phyloP scores from a whole-genome alignment of 2,113 vertebrate species.

The Eclectus roratus region DNA sequence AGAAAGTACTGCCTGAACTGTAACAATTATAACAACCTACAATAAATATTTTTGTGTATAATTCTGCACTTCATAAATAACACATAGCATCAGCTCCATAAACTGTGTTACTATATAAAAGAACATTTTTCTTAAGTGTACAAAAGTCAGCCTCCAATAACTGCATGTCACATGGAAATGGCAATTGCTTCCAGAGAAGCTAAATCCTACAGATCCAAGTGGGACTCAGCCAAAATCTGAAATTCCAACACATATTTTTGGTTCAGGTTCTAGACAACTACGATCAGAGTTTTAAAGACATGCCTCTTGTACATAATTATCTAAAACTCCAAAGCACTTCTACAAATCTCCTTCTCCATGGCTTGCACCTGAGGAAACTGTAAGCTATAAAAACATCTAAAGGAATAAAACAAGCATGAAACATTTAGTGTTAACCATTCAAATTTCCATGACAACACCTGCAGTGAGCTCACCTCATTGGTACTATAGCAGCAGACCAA shows the following conservation, averaged over 20 bases:
- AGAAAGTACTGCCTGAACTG: neutral
- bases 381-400: slow-evolving; percentile 8
- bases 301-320: neutral
- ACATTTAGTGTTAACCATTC: neutral
- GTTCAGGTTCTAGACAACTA: neutral
- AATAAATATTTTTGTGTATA: neutral
- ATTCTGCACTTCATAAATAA: neutral
- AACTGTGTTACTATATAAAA: neutral
- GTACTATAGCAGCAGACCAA: neutral
- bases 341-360: neutral
- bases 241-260: neutral
- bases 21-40: neutral
- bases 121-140: neutral
- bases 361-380: neutral
- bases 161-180: neutral
- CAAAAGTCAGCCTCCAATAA: neutral
- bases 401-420: slow-evolving; percentile 39
- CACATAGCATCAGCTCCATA: neutral
- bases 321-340: neutral
- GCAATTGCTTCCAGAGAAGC: neutral
- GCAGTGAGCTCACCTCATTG: neutral
- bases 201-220: neutral
- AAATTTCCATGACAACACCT: slow-evolving; percentile 5
- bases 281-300: neutral
- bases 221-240: neutral